phyloP scores from a whole-genome alignment of 2,888 invertebrate genomes.

The Conchocele bisecta region DNA sequence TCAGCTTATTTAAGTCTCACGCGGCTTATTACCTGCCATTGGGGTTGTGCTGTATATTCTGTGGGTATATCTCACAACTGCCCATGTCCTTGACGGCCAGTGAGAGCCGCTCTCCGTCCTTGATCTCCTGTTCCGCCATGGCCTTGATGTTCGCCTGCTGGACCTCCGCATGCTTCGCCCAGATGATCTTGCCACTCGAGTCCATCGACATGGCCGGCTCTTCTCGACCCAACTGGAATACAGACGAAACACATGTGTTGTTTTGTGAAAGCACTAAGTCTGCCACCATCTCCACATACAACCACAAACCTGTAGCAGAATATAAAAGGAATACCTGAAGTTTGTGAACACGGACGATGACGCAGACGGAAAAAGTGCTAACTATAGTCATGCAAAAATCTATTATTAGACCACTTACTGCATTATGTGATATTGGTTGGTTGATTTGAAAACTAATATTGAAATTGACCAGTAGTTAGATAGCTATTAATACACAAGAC shows the following conservation, averaged over 20 bases:
- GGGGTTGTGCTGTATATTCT: constrained; percentile 98
- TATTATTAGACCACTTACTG: too few species aligned
- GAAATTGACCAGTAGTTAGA: too few species aligned
- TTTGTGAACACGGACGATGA: too few species aligned
- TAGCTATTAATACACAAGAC: too few species aligned
- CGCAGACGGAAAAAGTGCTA: too few species aligned
- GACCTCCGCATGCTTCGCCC: constrained; percentile 99
- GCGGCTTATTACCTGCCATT: constrained; percentile 90
- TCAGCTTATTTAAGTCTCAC: too few species aligned
- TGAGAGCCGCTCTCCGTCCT: constrained; percentile 96
- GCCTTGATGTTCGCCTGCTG: constrained; percentile 97
- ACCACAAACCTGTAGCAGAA: constrained; percentile 88
- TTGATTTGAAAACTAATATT: too few species aligned
- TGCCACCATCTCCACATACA: constrained; percentile 99
- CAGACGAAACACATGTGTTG: neutral
- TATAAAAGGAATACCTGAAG: too few species aligned
- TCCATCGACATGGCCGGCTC: constrained; percentile 99
- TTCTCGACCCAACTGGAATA: constrained; percentile 91
- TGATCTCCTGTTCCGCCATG: constrained; percentile 85
- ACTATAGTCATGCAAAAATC: too few species aligned
- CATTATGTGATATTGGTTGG: too few species aligned
- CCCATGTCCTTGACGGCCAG: constrained; percentile 99
- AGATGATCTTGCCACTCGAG: constrained; percentile 98
- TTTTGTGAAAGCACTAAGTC: too few species aligned
- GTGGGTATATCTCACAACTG: constrained; percentile 99